phyloP scores from a whole-genome alignment of 1,140 invertebrate genomes.

The Caerostris extrusa region DNA sequence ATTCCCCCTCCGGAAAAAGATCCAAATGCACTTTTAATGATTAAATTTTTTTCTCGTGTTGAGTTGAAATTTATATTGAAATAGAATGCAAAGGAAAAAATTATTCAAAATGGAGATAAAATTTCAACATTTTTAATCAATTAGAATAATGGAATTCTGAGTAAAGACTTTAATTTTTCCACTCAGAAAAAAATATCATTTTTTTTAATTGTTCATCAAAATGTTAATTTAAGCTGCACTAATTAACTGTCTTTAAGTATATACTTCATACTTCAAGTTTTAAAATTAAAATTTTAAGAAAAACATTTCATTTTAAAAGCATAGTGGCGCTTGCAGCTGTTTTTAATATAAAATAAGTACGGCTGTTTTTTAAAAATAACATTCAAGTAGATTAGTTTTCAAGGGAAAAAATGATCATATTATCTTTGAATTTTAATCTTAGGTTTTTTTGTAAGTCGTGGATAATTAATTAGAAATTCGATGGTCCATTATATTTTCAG shows the following conservation, averaged over 20 bases:
- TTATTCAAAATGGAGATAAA: neutral
- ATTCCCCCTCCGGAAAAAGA: neutral
- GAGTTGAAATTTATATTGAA: neutral
- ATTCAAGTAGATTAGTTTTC: no score
- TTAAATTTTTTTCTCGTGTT: neutral
- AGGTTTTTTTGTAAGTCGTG: no score
- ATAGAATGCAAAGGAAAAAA: neutral
- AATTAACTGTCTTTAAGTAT: slow-evolving; percentile 5
- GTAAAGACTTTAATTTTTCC: neutral
- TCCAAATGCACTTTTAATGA: neutral
- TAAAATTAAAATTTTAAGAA: no score
- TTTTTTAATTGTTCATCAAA: neutral
- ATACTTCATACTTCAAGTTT: neutral
- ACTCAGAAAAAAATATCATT: neutral
- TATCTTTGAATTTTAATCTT: no score
- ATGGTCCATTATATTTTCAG: no score
- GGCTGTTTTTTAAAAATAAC: no score
- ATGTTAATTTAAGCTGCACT: neutral
- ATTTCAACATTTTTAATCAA: neutral
- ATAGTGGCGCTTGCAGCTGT: no score
- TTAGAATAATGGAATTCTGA: neutral
- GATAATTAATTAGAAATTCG: no score
- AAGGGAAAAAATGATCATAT: no score
- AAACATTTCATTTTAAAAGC: no score
- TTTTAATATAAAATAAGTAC: no score